phyloP scores from a whole-genome alignment of 2,113 vertebrate species.

The Danionella cerebrum region DNA sequence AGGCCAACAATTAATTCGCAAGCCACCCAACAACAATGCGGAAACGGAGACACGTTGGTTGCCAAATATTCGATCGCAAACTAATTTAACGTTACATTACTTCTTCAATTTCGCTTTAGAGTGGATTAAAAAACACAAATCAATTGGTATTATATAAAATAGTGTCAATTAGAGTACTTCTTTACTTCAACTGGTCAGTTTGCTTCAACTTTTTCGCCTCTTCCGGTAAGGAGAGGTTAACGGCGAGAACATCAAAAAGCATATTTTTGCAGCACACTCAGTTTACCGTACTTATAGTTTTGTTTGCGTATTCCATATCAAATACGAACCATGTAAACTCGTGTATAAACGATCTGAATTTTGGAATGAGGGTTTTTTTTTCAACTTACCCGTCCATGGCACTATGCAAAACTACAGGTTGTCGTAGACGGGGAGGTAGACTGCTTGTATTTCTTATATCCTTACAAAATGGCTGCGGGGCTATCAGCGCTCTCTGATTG shows the following conservation, averaged over 20 bases:
- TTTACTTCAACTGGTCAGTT: slow-evolving; percentile 17
- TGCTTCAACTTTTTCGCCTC: slow-evolving; percentile 15
- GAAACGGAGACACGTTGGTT: slow-evolving; percentile 34
- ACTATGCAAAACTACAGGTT: slow-evolving; percentile 83
- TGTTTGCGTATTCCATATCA: too few relatives aligned
- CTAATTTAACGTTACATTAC: too few relatives aligned
- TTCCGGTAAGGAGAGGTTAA: neutral
- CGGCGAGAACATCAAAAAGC: neutral
- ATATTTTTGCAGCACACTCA: neutral
- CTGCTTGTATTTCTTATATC: slow-evolving; percentile 77
- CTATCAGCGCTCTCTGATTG: slow-evolving; percentile 57
- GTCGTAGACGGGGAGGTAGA: slow-evolving; percentile 59
- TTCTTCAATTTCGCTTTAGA: too few relatives aligned
- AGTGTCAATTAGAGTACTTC: too few relatives aligned
- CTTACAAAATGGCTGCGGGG: slow-evolving; percentile 92
- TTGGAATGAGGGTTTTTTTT: slow-evolving; percentile 43
- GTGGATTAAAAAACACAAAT: too few relatives aligned
- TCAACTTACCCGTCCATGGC: slow-evolving; percentile 97
- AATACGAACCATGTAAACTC: neutral
- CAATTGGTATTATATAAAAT: too few relatives aligned
- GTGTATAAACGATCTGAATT: neutral
- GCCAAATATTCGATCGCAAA: neutral
- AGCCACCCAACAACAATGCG: slow-evolving; percentile 33
- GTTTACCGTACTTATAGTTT: neutral
- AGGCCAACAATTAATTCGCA: slow-evolving; percentile 1